These are phyloP conservation scores for Trematomus bernacchii DNA, from an alignment of 2,797 vertebrate species.

Conservation along the genomic window DNA sequence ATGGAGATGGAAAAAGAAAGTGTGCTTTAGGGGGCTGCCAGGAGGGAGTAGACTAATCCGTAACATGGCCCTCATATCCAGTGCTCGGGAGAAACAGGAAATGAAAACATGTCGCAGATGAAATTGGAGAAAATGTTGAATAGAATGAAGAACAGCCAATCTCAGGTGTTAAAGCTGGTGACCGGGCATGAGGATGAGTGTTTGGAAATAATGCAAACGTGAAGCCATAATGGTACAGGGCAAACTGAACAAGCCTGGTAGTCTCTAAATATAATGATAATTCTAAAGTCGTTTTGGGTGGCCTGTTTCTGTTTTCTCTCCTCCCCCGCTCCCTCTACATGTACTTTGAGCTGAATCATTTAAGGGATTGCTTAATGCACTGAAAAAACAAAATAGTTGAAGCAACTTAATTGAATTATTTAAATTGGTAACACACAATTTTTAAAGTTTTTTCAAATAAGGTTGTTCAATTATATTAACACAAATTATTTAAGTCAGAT, in stretches of 20 bases:
- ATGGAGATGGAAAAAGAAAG: conserved; percentile 56
- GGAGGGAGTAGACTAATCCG: conserved; percentile 58
- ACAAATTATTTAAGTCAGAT: conserved; percentile 13
- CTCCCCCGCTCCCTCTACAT: neutral
- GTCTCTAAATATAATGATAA: conserved; percentile 29
- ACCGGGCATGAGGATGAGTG: conserved; percentile 37
- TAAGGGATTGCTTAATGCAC: too few species aligned
- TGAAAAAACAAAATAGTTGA: conserved; percentile 28
- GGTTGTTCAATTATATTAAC: conserved; percentile 18
- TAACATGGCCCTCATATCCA: conserved; percentile 46
- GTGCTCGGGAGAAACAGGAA: conserved; percentile 36
- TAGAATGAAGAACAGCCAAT: conserved; percentile 41
- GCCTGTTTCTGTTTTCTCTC: neutral
- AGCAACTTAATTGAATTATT: conserved; percentile 14
- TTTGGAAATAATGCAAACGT: conserved; percentile 32
- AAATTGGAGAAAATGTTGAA: conserved; percentile 54
- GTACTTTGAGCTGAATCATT: neutral
- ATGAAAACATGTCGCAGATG: conserved; percentile 53
- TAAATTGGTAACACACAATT: conserved; percentile 29
- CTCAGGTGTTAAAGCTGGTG: conserved; percentile 50
- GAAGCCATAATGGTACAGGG: neutral
- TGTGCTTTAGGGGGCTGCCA: conserved; percentile 49
- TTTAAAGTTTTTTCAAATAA: neutral
- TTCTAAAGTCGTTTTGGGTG: conserved; percentile 10
- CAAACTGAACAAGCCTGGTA: conserved; percentile 11